These are phyloP conservation scores for Nebria brevicollis DNA, from an alignment of 2,888 invertebrate species.

Conservation along the genomic window DNA sequence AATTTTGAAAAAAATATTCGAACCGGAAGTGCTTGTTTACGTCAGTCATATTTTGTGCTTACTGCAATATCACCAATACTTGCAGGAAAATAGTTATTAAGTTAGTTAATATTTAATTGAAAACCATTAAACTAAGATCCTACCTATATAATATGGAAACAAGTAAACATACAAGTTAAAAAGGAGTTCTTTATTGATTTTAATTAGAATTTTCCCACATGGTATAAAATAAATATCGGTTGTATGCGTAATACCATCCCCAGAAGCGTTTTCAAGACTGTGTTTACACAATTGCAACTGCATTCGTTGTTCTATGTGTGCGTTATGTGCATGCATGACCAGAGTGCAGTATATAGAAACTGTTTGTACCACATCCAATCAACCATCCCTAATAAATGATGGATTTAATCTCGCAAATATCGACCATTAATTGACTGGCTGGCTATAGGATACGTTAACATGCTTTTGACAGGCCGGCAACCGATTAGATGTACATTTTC, in stretches of 20 bases:
- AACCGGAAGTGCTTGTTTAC: too few relatives aligned
- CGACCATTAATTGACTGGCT: not conserved
- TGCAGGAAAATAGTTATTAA: too few relatives aligned
- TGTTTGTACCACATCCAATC: not conserved
- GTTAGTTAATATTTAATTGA: too few relatives aligned
- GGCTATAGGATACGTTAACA: conserved; percentile 1
- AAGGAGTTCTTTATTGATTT: not conserved
- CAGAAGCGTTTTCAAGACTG: not conserved
- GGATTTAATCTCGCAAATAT: not conserved
- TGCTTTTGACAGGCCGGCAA: conserved; percentile 13
- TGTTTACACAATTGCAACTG: not conserved
- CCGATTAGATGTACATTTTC: conserved; percentile 33
- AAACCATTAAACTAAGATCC: too few relatives aligned
- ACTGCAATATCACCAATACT: too few relatives aligned
- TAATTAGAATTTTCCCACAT: not conserved
- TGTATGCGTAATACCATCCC: not conserved
- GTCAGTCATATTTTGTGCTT: too few relatives aligned
- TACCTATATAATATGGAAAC: too few relatives aligned
- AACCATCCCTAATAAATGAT: not conserved
- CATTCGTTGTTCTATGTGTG: not conserved
- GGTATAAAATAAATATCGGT: not conserved
- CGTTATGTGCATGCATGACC: not conserved
- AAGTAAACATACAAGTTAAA: too few relatives aligned
- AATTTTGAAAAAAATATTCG: too few relatives aligned
- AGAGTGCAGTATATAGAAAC: not conserved